Conservation (phyloP, 2,888 invertebrate species). For the Folsomia manolachei region DNA sequence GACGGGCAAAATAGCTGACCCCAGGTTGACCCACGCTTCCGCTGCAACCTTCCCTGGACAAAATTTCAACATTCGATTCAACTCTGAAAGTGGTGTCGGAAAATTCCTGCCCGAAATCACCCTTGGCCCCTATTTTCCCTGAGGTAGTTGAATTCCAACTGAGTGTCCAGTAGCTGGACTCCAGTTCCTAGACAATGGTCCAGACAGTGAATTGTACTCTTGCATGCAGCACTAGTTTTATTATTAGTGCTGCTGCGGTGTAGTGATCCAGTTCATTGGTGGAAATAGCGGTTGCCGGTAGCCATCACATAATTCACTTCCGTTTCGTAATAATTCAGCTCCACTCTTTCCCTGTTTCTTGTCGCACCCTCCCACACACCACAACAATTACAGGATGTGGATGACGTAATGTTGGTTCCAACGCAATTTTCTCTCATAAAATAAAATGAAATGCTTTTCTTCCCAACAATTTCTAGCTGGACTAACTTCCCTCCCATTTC, state of each 20-base stretch:
- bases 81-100: too few species aligned
- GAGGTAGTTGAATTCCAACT: too few species aligned
- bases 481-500: neutral
- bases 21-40: too few species aligned
- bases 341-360: neutral
- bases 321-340: neutral
- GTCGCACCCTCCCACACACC: constrained; percentile 6
- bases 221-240: neutral
- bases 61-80: too few species aligned
- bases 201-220: neutral
- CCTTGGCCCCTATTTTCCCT: too few species aligned
- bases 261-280: too few species aligned
- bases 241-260: neutral
- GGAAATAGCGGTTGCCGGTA: too few species aligned
- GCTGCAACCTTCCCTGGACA: too few species aligned
- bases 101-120: too few species aligned
- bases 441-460: neutral
- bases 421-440: neutral
- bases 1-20: too few species aligned
- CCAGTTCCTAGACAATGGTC: neutral
- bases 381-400: neutral
- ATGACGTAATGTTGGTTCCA: neutral
- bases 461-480: neutral
- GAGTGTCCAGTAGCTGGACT: too few species aligned
- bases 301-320: neutral